phyloP scores from a whole-genome alignment of 2,888 invertebrate genomes.

The Molanna angustata region DNA sequence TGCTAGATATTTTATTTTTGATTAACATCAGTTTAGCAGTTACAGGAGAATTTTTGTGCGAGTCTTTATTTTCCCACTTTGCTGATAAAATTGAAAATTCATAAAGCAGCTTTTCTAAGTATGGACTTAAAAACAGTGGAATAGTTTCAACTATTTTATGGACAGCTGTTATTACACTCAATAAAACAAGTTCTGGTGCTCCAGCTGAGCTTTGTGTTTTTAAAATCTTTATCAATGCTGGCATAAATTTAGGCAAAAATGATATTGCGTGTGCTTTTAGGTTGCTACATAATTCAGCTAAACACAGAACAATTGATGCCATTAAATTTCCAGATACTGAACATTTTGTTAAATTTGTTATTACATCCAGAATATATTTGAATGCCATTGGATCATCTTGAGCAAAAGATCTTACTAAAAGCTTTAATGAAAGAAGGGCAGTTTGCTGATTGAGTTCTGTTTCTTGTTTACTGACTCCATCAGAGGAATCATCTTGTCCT shows the following conservation, averaged over 20 bases:
- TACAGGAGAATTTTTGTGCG: slow-evolving; percentile 52
- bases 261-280: slow-evolving; percentile 74
- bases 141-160: slow-evolving; percentile 80
- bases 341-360: slow-evolving; percentile 61
- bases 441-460: slow-evolving; percentile 74
- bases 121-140: slow-evolving; percentile 82
- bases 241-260: slow-evolving; percentile 76
- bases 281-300: slow-evolving; percentile 75
- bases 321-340: slow-evolving; percentile 59
- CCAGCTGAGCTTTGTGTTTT: slow-evolving; percentile 59
- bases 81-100: slow-evolving; percentile 60
- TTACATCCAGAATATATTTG: slow-evolving; percentile 63
- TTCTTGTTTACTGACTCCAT: slow-evolving; percentile 51
- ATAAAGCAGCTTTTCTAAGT: slow-evolving; percentile 68
- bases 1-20: slow-evolving; percentile 64
- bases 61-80: slow-evolving; percentile 49
- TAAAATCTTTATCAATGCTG: slow-evolving; percentile 65
- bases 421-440: slow-evolving; percentile 76
- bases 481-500: slow-evolving; percentile 44
- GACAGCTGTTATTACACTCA: slow-evolving; percentile 74
- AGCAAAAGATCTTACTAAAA: slow-evolving; percentile 74
- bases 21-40: slow-evolving; percentile 59
- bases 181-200: slow-evolving; percentile 59
- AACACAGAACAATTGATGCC: slow-evolving; percentile 71
- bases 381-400: slow-evolving; percentile 66